These are phyloP conservation scores for Lasioglossum vierecki DNA, from an alignment of 2,888 invertebrate genomes.

Conservation along the genomic window DNA sequence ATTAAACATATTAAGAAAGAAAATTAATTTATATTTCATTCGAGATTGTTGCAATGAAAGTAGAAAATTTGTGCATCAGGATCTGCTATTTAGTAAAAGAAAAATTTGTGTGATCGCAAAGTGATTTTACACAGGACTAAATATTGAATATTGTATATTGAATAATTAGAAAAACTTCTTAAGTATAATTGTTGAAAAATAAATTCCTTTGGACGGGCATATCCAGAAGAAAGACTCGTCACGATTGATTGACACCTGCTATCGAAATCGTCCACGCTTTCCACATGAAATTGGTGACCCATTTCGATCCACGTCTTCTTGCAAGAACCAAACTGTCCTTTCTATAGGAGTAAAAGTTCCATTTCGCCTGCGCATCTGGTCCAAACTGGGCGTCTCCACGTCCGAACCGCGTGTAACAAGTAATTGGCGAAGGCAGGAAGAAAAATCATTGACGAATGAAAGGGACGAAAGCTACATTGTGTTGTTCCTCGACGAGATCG, in stretches of 20 bases:
- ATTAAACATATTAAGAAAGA: no score
- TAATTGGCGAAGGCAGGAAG: not conserved
- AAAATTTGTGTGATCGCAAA: no score
- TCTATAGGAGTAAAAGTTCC: constrained; percentile 1
- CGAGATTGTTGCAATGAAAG: no score
- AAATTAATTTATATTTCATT: no score
- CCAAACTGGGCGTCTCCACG: no score
- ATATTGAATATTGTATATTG: not conserved
- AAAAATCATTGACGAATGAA: not conserved
- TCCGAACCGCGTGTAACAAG: no score
- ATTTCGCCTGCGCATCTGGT: not conserved
- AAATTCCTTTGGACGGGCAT: not conserved
- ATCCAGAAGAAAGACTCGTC: not conserved
- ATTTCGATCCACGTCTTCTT: not conserved
- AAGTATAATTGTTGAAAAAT: not conserved
- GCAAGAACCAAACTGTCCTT: not conserved
- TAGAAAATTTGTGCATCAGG: no score
- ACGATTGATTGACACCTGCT: not conserved
- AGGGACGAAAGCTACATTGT: constrained; percentile 8
- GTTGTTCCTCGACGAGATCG: not conserved
- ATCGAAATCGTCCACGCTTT: not conserved
- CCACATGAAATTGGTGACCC: not conserved
- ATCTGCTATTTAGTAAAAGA: no score
- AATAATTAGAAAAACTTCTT: not conserved
- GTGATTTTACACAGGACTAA: not conserved